Evolutionary conservation across 2,113 vertebrate genomes (phyloP), one percentile per base, ranked within the genome.

Genomic region (Glaucidium brasilianum): DNA sequence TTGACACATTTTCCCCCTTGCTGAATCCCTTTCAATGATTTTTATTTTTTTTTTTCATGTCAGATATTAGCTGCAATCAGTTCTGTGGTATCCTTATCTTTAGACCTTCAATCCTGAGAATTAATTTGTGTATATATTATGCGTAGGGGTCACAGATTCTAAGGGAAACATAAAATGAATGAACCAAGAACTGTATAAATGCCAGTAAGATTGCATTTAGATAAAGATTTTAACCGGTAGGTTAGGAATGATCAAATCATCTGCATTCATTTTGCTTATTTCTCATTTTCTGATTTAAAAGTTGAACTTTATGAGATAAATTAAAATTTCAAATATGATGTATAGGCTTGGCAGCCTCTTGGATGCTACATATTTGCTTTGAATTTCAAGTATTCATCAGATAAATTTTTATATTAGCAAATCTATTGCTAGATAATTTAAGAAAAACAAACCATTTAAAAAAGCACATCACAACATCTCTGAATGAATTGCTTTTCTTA

Each of bases 331-430:
- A 83, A 90, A 78, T 52, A 78, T 11, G 47, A 85, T 85, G 15
- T 82, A 56, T 71, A 66, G n/a, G 26, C 39, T 87, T 95, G 53
- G 52, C 43, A 94, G 67, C 18, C 26, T 93, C 63, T 64, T 95
- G 34, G 25, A 63, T 43, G 49, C 58, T 71, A 23, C 12, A 22
- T 59, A 73, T 47, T 93, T 90, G 18, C 37, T 91, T 81, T 91
- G 88, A 92, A 84, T 93, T 91, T 95, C 69, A 96, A 85, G 39
- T 87, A 59, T 75, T 76, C 27, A 39, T 92, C 53, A 93, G 69
- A 63, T 81, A 87, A 55, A 62, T 68, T 82, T 92, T 86, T 43
- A 47, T 82, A 66, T 92, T 89, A 73, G 58, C 16, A 91, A 89
- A 89, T 71, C 16, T 35, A 49, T 63, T 25, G 39, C 23, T 93